Base-by-base conservation (phyloP, 2,797 vertebrate species). In the Triplophysa bombifrons region DNA sequence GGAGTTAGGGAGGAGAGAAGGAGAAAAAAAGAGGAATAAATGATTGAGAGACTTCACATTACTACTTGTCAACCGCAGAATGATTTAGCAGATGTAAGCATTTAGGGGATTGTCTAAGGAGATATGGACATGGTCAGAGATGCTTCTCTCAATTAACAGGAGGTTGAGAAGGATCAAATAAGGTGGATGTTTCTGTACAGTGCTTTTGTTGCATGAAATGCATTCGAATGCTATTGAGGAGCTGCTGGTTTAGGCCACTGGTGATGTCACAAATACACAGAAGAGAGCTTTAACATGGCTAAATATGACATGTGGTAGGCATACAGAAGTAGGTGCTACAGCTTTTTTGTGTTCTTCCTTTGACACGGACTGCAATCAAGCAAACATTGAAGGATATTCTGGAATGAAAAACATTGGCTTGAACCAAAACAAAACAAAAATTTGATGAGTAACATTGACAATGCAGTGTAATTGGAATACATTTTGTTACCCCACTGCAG, bases 91-190 rank as follows among this genome's bases (percentile, higher is more conserved):
- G 95, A 95, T 93, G 93, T 94, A 91, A 92, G 94, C 94, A 93
- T 96, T 96, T 95, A 94, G 92, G 91, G 94, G 94, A 96, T 96
- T 95, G 94, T 94, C 91, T 87, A 8, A 38, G 34, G 88, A 88
- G 89, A 93, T 94, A 95, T 95, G 16, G 50, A 51, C 93, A 95
- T 95, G 96, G 94, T 93, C 94, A 94, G 92, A 93, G 92, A 95
- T 94, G 92, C 94, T 92, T 95, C 95, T 92, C 94, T 92, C 94
- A 96, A 94, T 94, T 95, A 95, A 94, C 94, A 95, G 93, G 92
- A 86, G 94, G 94, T 89, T 95, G 92, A 94, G 90, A 91, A 91
- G 94, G 94, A 94, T 96, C 94, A 95, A 94, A 94, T 94, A 94
- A 95, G 94, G 95, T 95, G 94, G 95, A 93, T 93, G 94, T 95